phyloP scores from a whole-genome alignment of 2,888 invertebrate species.

The Hipparchia sbordonii region DNA sequence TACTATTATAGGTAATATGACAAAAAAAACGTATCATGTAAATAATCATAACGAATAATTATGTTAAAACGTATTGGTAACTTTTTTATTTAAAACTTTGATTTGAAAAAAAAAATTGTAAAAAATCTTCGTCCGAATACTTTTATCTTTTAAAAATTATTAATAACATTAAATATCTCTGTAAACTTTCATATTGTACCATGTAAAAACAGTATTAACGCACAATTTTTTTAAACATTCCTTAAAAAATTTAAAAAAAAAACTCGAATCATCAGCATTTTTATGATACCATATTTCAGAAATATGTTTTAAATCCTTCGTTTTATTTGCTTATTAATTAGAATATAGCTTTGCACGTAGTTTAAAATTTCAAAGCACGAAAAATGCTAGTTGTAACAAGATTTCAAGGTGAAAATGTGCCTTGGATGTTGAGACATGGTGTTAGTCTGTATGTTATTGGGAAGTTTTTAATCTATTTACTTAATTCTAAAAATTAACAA shows the following conservation, averaged over 20 bases:
- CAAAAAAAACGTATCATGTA: conserved; percentile 9
- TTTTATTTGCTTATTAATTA: conserved; percentile 4
- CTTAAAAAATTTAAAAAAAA: conserved; percentile 1
- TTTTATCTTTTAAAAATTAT: not conserved
- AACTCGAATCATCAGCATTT: conserved; percentile 8
- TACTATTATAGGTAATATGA: not conserved
- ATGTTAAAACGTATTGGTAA: not conserved
- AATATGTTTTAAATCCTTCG: not conserved
- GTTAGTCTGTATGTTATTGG: conserved; percentile 5
- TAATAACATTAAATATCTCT: not conserved
- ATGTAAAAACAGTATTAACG: conserved; percentile 31
- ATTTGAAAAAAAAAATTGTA: not conserved
- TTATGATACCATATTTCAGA: not conserved
- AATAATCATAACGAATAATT: not conserved
- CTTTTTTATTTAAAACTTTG: not conserved
- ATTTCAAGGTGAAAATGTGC: conserved; percentile 38
- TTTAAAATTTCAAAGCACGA: conserved; percentile 28
- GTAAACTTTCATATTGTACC: not conserved
- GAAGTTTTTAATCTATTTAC: not conserved
- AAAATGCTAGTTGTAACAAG: conserved; percentile 16
- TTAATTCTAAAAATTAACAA: not conserved
- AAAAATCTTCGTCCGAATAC: not conserved
- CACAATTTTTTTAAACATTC: conserved; percentile 34
- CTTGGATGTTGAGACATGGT: conserved; percentile 37
- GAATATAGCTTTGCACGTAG: conserved; percentile 23